phyloP scores from a whole-genome alignment of 2,888 invertebrate genomes.

The Stenchaetothrips biformis region DNA sequence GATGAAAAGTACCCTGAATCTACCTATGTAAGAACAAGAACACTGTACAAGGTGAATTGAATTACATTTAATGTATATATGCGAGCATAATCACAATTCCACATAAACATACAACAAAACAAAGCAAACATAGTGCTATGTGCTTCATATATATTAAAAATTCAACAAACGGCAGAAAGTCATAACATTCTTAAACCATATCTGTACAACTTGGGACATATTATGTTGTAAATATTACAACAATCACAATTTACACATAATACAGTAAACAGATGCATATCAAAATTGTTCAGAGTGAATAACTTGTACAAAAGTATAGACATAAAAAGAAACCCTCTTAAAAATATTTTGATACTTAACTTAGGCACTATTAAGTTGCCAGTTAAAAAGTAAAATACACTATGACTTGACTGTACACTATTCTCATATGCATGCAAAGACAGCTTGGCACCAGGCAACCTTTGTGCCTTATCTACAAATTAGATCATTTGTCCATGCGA shows the following conservation, averaged over 20 bases:
- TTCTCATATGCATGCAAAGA: neutral
- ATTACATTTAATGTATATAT: neutral
- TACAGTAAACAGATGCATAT: neutral
- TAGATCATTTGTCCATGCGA: too few relatives aligned
- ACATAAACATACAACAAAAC: slow-evolving; percentile 22
- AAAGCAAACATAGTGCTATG: slow-evolving; percentile 14
- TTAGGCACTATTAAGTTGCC: neutral
- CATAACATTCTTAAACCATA: neutral
- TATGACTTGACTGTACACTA: slow-evolving; percentile 21
- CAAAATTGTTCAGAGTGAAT: slow-evolving; percentile 9
- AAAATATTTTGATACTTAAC: slow-evolving; percentile 17
- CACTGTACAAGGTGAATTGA: neutral
- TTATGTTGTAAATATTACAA: slow-evolving; percentile 17
- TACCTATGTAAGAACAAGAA: neutral
- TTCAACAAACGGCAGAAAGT: neutral
- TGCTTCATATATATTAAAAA: neutral
- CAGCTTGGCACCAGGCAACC: neutral
- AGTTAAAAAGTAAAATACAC: neutral
- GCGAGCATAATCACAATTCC: neutral
- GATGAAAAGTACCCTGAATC: too few relatives aligned
- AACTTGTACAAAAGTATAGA: slow-evolving; percentile 17
- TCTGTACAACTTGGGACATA: neutral
- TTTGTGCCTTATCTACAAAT: neutral
- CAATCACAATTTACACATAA: slow-evolving; percentile 12
- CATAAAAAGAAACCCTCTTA: neutral